Conservation (phyloP, 1,140 invertebrate genomes). For the Ylistrum balloti region DNA sequence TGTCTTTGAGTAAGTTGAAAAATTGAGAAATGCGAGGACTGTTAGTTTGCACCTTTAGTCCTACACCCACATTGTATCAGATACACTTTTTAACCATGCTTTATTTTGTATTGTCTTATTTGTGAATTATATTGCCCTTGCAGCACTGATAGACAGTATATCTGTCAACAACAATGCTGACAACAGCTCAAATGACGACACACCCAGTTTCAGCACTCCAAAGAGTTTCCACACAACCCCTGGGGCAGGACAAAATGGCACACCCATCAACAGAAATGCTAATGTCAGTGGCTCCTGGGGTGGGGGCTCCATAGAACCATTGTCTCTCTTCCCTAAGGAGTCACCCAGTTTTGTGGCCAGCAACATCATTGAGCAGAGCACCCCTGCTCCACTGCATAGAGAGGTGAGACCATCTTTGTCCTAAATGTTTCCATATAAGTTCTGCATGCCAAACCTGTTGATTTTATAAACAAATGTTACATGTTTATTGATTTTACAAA, state of each 20-base stretch:
- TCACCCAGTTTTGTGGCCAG: not conserved
- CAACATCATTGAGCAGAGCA: not conserved
- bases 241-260: not conserved
- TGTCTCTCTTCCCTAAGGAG: not conserved
- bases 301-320: not conserved
- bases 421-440: too few relatives aligned
- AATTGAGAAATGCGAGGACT: too few relatives aligned
- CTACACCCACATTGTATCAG: too few relatives aligned
- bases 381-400: not conserved
- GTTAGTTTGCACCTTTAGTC: too few relatives aligned
- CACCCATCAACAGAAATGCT: not conserved
- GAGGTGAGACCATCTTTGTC: not conserved
- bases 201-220: not conserved
- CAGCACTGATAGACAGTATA: not conserved
- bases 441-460: too few relatives aligned
- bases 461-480: too few relatives aligned
- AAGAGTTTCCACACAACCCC: constrained; percentile 16
- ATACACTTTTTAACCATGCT: too few relatives aligned
- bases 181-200: not conserved
- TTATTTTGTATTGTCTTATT: too few relatives aligned
- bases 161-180: constrained; percentile 10
- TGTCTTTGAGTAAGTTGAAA: too few relatives aligned
- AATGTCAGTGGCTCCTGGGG: not conserved
- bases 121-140: not conserved
- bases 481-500: too few relatives aligned